A percentile compares a stretch with the other conserved stretches of the same genome.
Evolutionary conservation across 2,888 invertebrate genomes (phyloP).

Genomic region (Drosophila recens): DNA sequence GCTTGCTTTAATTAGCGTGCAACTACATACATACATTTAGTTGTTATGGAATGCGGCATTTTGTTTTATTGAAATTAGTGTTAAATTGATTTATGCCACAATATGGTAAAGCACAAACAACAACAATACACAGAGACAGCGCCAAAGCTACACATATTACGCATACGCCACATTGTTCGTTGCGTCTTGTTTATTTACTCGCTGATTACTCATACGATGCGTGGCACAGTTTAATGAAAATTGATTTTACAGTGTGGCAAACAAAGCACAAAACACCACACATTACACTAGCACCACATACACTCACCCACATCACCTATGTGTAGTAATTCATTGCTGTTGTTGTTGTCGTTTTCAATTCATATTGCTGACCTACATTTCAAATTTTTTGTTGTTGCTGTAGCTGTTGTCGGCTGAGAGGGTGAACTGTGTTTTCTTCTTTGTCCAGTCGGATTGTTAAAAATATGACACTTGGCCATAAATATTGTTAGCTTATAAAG

Average conservation of each 20-base stretch:
- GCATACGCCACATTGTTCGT: slow-evolving; percentile 36
- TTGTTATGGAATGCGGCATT: slow-evolving; percentile 36
- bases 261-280: slow-evolving; percentile 44
- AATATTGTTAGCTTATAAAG: slow-evolving; percentile 43
- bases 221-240: slow-evolving; percentile 74
- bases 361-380: slow-evolving; percentile 73
- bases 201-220: slow-evolving; percentile 76
- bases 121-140: not conserved
- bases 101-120: slow-evolving; percentile 50
- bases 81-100: slow-evolving; percentile 68
- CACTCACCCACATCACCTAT: slow-evolving; percentile 12
- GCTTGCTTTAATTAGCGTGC: slow-evolving; percentile 8
- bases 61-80: slow-evolving; percentile 66
- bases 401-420: slow-evolving; percentile 31
- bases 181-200: slow-evolving; percentile 54
- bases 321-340: slow-evolving; percentile 24
- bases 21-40: slow-evolving; percentile 37
- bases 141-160: slow-evolving; percentile 20
- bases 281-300: slow-evolving; percentile 7
- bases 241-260: slow-evolving; percentile 75
- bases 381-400: slow-evolving; percentile 7
- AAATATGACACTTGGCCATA: slow-evolving; percentile 47
- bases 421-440: slow-evolving; percentile 12
- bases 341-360: slow-evolving; percentile 46
- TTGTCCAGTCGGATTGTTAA: slow-evolving; percentile 38